Percentiles rank a stretch among this genome's conserved stretches.
phyloP scores from a whole-genome alignment of 2,113 vertebrate genomes.

The Carlito syrichta region DNA sequence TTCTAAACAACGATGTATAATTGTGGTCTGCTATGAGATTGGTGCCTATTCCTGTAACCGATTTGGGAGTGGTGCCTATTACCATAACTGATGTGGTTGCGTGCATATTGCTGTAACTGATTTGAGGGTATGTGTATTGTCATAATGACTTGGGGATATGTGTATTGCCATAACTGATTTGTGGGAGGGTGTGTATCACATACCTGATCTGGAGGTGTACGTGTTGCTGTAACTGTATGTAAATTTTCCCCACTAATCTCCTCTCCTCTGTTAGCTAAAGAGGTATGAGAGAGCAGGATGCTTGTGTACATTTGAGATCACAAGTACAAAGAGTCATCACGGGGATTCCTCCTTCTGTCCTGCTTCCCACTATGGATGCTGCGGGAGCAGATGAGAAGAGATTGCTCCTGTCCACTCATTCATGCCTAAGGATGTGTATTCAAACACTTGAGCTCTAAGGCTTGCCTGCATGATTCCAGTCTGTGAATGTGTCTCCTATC shows the following conservation, averaged over 20 bases:
- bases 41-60: too few species aligned
- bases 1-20: not conserved
- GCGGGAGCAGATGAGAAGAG: not conserved
- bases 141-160: too few species aligned
- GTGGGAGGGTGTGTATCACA: too few species aligned
- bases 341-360: not conserved
- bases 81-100: too few species aligned
- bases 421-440: not conserved
- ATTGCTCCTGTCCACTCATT: not conserved
- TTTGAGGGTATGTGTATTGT: too few species aligned
- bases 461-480: not conserved
- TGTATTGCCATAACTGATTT: too few species aligned
- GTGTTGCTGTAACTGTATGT: not conserved
- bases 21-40: rapidly evolving
- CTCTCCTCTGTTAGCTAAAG: not conserved
- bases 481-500: rapidly evolving
- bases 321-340: not conserved
- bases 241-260: not conserved
- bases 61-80: too few species aligned
- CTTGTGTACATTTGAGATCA: not conserved
- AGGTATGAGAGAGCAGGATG: rapidly evolving
- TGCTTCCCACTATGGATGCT: not conserved
- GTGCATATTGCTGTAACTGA: too few species aligned
- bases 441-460: rapidly evolving
- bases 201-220: too few species aligned